phyloP scores from a whole-genome alignment of 2,797 vertebrate species.

The Onychomys leucogaster region DNA sequence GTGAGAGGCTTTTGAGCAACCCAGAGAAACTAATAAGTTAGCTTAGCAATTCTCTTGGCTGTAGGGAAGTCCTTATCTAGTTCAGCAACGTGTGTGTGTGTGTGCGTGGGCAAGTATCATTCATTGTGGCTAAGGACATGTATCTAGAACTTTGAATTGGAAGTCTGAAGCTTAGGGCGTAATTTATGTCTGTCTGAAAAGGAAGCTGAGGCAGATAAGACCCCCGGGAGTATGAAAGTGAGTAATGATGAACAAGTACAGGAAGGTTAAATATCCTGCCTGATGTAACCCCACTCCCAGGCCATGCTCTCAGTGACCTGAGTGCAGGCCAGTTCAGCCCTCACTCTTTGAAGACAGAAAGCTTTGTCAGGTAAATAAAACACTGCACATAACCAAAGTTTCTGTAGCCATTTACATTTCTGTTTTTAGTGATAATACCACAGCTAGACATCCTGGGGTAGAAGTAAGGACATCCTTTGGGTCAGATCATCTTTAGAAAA shows the following conservation, averaged over 20 bases:
- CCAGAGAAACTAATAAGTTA: not conserved
- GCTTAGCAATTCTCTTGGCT: not conserved
- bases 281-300: not conserved
- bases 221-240: not conserved
- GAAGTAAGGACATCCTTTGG: slow-evolving; percentile 8
- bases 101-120: not conserved
- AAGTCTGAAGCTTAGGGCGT: not conserved
- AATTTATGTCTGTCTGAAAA: slow-evolving; percentile 1
- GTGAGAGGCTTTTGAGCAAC: not conserved
- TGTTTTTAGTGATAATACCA: not conserved
- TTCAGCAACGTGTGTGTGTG: not conserved
- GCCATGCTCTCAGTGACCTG: not conserved
- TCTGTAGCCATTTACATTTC: not conserved
- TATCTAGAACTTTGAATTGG: not conserved
- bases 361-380: not conserved
- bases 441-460: not conserved
- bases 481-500: slow-evolving; percentile 52
- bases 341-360: not conserved
- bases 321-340: not conserved
- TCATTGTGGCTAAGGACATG: not conserved
- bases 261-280: not conserved
- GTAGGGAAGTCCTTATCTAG: not conserved
- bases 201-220: not conserved
- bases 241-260: not conserved
- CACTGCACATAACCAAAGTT: not conserved